Evolutionary conservation across 1,140 invertebrate genomes (phyloP).

Genomic region (Andrena cerasifolii): DNA sequence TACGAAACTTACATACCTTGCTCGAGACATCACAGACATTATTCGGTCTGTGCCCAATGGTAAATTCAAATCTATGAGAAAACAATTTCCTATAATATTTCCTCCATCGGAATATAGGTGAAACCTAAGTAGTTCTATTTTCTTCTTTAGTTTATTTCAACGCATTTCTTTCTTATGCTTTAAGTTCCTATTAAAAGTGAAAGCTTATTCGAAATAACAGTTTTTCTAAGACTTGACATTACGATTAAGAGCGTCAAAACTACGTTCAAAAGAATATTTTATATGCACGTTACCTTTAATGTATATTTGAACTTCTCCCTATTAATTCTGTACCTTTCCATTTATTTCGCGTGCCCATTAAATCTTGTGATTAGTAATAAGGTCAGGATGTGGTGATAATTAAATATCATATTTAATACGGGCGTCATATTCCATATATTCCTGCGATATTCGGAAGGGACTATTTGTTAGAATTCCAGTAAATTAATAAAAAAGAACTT

Average conservation of each 20-base stretch:
- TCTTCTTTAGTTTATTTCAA: too few species aligned
- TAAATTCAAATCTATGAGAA: neutral
- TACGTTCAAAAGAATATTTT: neutral
- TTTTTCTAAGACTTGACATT: neutral
- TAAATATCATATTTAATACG: slow-evolving; percentile 1
- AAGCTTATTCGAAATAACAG: too few species aligned
- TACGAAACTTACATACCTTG: slow-evolving; percentile 19
- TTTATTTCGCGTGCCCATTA: slow-evolving; percentile 3
- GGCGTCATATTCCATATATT: too few species aligned
- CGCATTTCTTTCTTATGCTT: too few species aligned
- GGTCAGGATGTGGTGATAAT: slow-evolving; percentile 11
- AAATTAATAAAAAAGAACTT: too few species aligned
- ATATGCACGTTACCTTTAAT: neutral
- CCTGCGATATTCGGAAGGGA: neutral
- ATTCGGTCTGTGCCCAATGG: neutral
- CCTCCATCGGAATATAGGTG: neutral
- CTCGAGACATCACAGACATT: neutral
- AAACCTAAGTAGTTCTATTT: too few species aligned
- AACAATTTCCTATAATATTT: neutral
- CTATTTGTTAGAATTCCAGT: too few species aligned
- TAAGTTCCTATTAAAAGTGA: too few species aligned
- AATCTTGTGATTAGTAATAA: neutral
- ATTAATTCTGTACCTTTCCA: slow-evolving; percentile 8
- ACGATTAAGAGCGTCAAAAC: neutral
- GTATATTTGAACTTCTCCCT: neutral